These are phyloP conservation scores for Thera obeliscata DNA, from an alignment of 2,888 invertebrate genomes.

Conservation along the genomic window DNA sequence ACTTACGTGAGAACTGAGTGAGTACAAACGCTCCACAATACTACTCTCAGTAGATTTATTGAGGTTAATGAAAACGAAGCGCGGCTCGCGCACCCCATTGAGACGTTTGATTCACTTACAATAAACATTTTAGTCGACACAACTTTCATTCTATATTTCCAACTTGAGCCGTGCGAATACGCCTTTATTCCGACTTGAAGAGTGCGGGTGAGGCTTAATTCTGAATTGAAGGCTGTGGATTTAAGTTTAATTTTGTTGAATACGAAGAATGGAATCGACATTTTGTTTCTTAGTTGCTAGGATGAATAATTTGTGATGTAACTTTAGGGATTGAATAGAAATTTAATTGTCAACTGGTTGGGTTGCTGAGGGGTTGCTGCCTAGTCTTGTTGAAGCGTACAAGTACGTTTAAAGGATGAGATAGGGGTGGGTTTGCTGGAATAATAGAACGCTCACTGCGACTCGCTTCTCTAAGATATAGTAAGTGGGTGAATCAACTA, in stretches of 20 bases:
- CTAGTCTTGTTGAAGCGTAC: conserved; percentile 1
- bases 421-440: conserved; percentile 1
- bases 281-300: conserved; percentile 24
- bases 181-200: conserved; percentile 16
- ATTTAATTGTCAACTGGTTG: conserved; percentile 16
- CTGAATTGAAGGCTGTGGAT: conserved; percentile 21
- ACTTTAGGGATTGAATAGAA: conserved; percentile 18
- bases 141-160: conserved; percentile 16
- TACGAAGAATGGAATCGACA: conserved; percentile 26
- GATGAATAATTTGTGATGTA: conserved; percentile 27
- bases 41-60: conserved; percentile 53
- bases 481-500: too few relatives aligned
- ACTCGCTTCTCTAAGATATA: not conserved
- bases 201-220: conserved; percentile 14
- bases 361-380: conserved; percentile 8
- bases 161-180: conserved; percentile 15
- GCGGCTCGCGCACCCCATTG: conserved; percentile 43
- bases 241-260: conserved; percentile 22
- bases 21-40: conserved; percentile 44
- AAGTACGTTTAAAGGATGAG: not conserved
- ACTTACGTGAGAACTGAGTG: conserved; percentile 26
- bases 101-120: conserved; percentile 56
- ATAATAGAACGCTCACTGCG: not conserved
- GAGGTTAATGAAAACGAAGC: conserved; percentile 65
- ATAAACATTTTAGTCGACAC: conserved; percentile 51